These are phyloP conservation scores for Drosophila mimetica DNA, from an alignment of 2,888 invertebrate species.

Conservation along the genomic window DNA sequence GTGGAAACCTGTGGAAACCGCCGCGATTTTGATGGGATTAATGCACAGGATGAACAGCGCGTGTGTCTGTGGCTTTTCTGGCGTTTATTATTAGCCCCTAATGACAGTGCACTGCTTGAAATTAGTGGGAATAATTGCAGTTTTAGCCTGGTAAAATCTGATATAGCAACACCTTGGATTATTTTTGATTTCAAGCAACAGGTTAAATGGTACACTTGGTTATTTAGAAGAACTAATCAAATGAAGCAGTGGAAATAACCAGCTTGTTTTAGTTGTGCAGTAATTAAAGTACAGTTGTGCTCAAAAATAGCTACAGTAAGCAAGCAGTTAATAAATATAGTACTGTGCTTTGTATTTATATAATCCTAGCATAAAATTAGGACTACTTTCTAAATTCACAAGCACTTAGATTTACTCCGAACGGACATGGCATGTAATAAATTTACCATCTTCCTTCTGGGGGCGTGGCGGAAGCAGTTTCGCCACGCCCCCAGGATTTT, in stretches of 20 bases:
- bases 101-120: neutral
- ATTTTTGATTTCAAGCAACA: neutral
- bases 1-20: neutral
- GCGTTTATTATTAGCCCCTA: neutral
- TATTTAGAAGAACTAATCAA: neutral
- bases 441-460: conserved; percentile 15
- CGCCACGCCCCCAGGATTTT: conserved; percentile 9
- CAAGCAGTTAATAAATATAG: neutral
- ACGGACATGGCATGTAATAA: conserved; percentile 28
- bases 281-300: neutral
- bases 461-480: conserved; percentile 11
- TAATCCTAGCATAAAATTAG: too few relatives aligned
- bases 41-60: neutral
- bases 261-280: too few relatives aligned
- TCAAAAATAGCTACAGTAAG: neutral
- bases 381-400: neutral
- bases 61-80: neutral
- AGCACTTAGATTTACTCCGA: conserved; percentile 10
- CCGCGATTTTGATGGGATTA: neutral
- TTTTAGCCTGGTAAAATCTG: neutral
- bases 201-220: neutral
- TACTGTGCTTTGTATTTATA: too few relatives aligned
- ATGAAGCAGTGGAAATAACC: neutral
- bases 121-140: neutral
- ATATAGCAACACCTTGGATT: neutral